A percentile compares a stretch with the other conserved stretches of the same genome.
These are phyloP conservation scores for Echinops telfairi DNA, from an alignment of 2,113 vertebrate species.

Conservation along the genomic window DNA sequence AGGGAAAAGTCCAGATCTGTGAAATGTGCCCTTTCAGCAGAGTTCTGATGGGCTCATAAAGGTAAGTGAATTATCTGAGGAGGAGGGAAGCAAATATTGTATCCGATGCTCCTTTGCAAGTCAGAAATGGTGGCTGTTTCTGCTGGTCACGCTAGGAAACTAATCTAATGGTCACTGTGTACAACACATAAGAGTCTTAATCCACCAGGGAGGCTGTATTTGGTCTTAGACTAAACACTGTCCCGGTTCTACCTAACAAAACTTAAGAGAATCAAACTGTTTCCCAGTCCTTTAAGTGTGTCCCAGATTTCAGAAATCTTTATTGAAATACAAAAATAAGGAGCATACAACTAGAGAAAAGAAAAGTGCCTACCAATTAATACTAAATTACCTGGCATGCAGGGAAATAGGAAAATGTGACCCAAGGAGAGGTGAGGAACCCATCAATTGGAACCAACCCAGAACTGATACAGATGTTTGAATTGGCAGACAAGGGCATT, in stretches of 20 bases:
- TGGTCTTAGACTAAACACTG: constrained; percentile 41
- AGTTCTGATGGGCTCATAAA: background rate
- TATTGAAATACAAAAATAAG: constrained; percentile 40
- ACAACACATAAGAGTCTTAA: background rate
- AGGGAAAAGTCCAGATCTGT: background rate
- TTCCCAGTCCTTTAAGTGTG: constrained; percentile 52
- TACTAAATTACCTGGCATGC: constrained; percentile 39
- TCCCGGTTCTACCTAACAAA: constrained; percentile 1
- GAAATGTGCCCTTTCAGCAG: background rate
- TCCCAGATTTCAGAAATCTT: constrained; percentile 53
- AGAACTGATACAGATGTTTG: constrained; percentile 13
- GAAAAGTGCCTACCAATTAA: background rate
- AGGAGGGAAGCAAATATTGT: background rate
- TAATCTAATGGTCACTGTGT: background rate
- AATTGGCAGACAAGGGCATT: constrained; percentile 15
- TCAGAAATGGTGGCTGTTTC: background rate
- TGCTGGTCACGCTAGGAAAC: constrained; percentile 16
- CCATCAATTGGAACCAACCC: background rate
- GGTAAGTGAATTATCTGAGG: background rate
- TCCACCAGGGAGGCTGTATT: background rate
- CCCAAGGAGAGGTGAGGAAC: background rate
- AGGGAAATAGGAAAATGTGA: constrained; percentile 36
- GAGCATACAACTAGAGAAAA: constrained; percentile 33
- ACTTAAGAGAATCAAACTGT: background rate
- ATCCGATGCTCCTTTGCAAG: background rate